Base-by-base conservation (phyloP, 1,140 invertebrate species). In the Pseudomyrmex concolor region DNA sequence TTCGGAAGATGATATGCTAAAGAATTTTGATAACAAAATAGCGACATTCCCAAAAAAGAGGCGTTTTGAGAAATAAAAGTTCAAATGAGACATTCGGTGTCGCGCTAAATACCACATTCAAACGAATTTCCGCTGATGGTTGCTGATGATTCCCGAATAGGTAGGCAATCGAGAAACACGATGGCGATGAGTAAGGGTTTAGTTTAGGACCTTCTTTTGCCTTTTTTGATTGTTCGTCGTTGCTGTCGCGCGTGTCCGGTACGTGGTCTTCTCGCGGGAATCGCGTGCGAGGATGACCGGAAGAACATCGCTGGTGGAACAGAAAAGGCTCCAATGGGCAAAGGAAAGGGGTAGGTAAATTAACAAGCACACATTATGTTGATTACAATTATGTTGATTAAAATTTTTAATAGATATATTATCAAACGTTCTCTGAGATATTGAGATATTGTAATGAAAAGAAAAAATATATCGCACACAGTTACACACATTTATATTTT, bases 301-400 rank as follows among this genome's bases (percentile, higher is more conserved):
- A 92, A 95, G 93, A 88, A 93, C 95, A 62, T 96, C 96, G 63
- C 93, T 97, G 85, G 92, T 97, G 82, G 96, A 97, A 92, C 95
- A 96, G 92, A 97, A 97, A 92, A 96, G 95, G 92, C 94, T 96
- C 82, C 97, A 97, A 94, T 97, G 97, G 97, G 96, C 96, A 72
- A 95, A 94, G 91, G 97, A 97, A 94, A 95, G 95, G 95, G 96
- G 97, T 97, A 94, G 83, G 91, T 83, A 12, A 66, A 66, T 17
- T 68, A 12, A 51, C 19, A 43, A 45, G 8, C 12, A 55, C 34
- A 34, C 34, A 34, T 34, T n/a, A n/a, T n/a, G n/a, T n/a, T n/a
- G n/a, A 7, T 5, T 34, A 2, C 25, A 13, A 17, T 12, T 34
- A 22, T 62, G 9, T 0, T 15, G 13, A 19, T 19, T 13, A 34